Percentiles rank a stretch among this genome's conserved stretches.
Evolutionary conservation across 2,888 invertebrate species (phyloP).

Genomic region (Lasioglossum oenotherae): DNA sequence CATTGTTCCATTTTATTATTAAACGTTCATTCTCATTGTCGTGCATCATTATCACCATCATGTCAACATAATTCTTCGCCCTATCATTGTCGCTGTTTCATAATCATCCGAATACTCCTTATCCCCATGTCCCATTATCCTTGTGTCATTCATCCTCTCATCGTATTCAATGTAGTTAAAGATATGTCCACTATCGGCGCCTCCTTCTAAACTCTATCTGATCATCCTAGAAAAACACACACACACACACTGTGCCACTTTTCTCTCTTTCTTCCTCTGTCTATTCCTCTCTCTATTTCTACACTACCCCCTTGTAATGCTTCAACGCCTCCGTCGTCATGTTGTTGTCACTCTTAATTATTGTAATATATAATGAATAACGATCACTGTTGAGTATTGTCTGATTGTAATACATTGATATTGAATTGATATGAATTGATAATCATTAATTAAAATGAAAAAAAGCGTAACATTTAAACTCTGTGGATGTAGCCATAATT

Average conservation of each 20-base stretch:
- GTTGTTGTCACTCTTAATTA: conserved; percentile 84
- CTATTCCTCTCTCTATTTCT: background rate
- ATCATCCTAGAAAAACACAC: conserved; percentile 56
- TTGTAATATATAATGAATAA: conserved; percentile 84
- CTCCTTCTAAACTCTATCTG: conserved; percentile 48
- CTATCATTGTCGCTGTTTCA: conserved; percentile 65
- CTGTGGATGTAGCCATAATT: conserved; percentile 73
- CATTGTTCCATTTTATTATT: conserved; percentile 74
- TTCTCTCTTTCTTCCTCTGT: background rate
- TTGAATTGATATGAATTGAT: conserved; percentile 84
- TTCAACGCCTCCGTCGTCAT: conserved; percentile 84
- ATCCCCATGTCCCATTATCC: conserved; percentile 37
- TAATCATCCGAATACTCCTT: conserved; percentile 51
- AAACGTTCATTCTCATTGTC: conserved; percentile 71
- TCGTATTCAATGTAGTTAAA: conserved; percentile 52
- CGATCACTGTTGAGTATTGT: conserved; percentile 84
- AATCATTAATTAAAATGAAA: conserved; percentile 82
- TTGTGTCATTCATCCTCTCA: conserved; percentile 49
- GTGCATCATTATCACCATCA: conserved; percentile 52
- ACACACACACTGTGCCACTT: conserved; percentile 75
- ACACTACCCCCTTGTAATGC: conserved; percentile 73
- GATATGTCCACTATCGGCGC: conserved; percentile 56
- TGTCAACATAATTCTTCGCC: conserved; percentile 24
- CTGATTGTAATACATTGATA: conserved; percentile 85
- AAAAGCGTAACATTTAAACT: conserved; percentile 71